Conservation (phyloP, 2,888 invertebrate genomes). For the Orchestes rusci region DNA sequence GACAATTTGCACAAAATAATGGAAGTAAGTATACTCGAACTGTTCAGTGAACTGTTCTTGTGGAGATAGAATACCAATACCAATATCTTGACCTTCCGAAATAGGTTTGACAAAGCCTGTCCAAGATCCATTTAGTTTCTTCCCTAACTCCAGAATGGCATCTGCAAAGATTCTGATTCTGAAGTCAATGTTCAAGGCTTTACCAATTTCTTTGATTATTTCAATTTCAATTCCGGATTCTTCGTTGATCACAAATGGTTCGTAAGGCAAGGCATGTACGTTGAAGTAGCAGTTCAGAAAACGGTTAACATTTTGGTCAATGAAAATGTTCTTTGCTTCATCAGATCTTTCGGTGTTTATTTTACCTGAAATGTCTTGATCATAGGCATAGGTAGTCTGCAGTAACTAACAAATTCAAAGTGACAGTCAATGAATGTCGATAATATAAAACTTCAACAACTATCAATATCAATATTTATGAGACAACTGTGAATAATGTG, state of each 20-base stretch:
- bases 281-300: constrained; percentile 8
- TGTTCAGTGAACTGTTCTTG: constrained; percentile 8
- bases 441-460: no score
- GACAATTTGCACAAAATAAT: constrained; percentile 13
- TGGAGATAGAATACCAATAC: constrained; percentile 19
- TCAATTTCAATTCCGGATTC: constrained; percentile 17
- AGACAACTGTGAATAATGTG: no score
- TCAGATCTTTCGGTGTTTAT: no score
- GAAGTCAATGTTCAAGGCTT: constrained; percentile 17
- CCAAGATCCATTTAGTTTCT: constrained; percentile 11
- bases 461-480: no score
- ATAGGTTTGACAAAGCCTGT: constrained; percentile 16
- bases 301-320: no score
- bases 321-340: no score
- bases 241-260: constrained; percentile 19
- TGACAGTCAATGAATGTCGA: no score
- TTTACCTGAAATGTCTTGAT: no score
- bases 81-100: constrained; percentile 11
- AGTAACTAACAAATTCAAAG: no score
- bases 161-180: constrained; percentile 6
- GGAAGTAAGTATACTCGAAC: constrained; percentile 15
- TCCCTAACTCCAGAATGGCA: constrained; percentile 10
- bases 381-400: no score
- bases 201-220: constrained; percentile 13
- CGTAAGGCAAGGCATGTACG: constrained; percentile 11